These are phyloP conservation scores for Typhlichthys eigenmanni DNA, from an alignment of 2,797 vertebrate genomes.

Conservation along the genomic window DNA sequence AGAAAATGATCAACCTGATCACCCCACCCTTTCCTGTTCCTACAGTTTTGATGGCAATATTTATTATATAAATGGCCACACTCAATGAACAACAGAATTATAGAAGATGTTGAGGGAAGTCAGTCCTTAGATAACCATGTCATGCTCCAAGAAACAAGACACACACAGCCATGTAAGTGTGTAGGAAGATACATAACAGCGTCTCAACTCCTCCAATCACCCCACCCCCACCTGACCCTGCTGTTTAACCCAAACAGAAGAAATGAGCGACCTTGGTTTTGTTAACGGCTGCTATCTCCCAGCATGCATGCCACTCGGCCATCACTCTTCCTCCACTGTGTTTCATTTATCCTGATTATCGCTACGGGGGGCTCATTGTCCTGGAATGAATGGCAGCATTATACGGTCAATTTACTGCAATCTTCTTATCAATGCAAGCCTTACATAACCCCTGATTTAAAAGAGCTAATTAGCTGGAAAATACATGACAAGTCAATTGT, in stretches of 20 bases:
- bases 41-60: not conserved
- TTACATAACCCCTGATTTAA: conserved; percentile 80
- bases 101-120: too few relatives aligned
- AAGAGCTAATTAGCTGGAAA: conserved; percentile 93
- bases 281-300: conserved; percentile 48
- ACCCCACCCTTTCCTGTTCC: not conserved
- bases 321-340: conserved; percentile 49
- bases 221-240: conserved; percentile 28
- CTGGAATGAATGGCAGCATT: conserved; percentile 82
- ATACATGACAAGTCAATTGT: conserved; percentile 92
- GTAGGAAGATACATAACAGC: too few relatives aligned
- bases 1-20: too few relatives aligned
- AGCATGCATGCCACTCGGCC: conserved; percentile 38
- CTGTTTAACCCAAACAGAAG: conserved; percentile 44
- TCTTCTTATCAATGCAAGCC: conserved; percentile 87
- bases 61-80: not conserved
- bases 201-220: conserved; percentile 16
- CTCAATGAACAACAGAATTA: not conserved
- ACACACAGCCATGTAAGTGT: too few relatives aligned
- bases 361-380: conserved; percentile 70
- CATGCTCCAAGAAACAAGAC: too few relatives aligned
- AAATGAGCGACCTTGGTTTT: conserved; percentile 7
- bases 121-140: too few relatives aligned
- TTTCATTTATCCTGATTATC: conserved; percentile 76
- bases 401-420: conserved; percentile 86